Evolutionary conservation across 2,113 vertebrate genomes (phyloP).

Genomic region (Poecilia latipinna): DNA sequence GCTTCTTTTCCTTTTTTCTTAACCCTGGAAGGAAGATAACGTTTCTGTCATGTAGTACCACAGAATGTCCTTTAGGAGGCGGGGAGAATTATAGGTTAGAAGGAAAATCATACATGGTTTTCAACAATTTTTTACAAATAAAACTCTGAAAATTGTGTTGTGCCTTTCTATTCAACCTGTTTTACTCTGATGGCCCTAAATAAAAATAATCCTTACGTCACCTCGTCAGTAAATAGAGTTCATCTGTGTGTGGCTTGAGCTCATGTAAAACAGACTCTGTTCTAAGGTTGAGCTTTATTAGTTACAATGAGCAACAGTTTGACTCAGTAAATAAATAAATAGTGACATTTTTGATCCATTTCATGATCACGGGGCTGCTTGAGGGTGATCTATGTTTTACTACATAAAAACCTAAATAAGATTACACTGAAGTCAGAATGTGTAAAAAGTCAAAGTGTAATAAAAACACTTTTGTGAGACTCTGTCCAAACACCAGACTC

Average conservation of each 20-base stretch:
- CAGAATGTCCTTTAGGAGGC: too few species aligned
- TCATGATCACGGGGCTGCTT: too few species aligned
- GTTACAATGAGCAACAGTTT: background rate
- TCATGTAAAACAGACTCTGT: background rate
- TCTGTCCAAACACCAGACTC: background rate
- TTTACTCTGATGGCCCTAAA: too few species aligned
- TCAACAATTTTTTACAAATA: background rate
- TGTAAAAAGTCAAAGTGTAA: too few species aligned
- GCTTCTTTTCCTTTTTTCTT: constrained; percentile 74
- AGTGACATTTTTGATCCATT: too few species aligned
- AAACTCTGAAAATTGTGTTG: background rate
- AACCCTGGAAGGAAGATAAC: constrained; percentile 63
- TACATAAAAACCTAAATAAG: too few species aligned
- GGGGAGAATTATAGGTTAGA: background rate
- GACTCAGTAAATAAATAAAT: too few species aligned
- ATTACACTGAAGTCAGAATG: too few species aligned
- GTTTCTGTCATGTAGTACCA: background rate
- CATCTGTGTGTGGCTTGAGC: background rate
- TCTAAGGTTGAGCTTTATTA: too few species aligned
- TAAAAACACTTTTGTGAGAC: background rate
- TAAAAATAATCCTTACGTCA: background rate
- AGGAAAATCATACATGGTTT: background rate
- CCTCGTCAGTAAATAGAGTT: background rate
- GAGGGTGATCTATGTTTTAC: too few species aligned
- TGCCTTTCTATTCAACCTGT: background rate